A percentile compares a stretch with the other conserved stretches of the same genome.
Evolutionary conservation across 2,113 vertebrate genomes (phyloP).

Genomic region (Piprites chloris): DNA sequence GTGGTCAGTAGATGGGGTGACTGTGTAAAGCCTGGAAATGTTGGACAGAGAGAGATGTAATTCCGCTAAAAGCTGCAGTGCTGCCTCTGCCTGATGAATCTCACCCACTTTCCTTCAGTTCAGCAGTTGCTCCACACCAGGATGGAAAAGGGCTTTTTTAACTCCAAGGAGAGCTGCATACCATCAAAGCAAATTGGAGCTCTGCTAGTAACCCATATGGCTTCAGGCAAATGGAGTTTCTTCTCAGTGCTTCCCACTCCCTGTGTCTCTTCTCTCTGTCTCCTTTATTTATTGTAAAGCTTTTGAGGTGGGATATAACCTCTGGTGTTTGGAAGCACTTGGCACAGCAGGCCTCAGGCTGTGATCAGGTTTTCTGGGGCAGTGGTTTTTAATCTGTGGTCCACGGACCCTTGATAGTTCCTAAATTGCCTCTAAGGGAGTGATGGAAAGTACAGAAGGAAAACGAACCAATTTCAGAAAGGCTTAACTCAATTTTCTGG

Average conservation of each 20-base stretch:
- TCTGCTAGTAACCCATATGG: neutral
- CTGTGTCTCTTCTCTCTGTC: neutral
- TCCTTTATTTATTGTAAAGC: neutral
- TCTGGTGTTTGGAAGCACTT: neutral
- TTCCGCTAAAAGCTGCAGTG: rapidly evolving
- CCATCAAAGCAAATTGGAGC: neutral
- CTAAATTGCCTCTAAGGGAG: neutral
- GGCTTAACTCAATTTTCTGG: neutral
- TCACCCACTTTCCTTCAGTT: neutral
- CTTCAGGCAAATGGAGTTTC: neutral
- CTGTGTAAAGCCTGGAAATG: neutral
- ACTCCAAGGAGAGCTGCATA: neutral
- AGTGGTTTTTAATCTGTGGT: neutral
- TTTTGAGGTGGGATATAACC: neutral
- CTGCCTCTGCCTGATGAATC: neutral
- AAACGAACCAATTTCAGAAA: neutral
- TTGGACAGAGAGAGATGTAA: neutral
- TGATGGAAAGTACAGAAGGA: neutral
- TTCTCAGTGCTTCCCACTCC: neutral
- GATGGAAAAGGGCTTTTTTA: neutral
- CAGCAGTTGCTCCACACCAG: neutral
- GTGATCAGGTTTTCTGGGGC: neutral
- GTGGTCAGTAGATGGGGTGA: neutral
- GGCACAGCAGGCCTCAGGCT: neutral
- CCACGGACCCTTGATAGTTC: neutral